A percentile compares a stretch with the other conserved stretches of the same genome.
phyloP scores from a whole-genome alignment of 2,797 vertebrate genomes.

The Schizothorax lantsangensis region DNA sequence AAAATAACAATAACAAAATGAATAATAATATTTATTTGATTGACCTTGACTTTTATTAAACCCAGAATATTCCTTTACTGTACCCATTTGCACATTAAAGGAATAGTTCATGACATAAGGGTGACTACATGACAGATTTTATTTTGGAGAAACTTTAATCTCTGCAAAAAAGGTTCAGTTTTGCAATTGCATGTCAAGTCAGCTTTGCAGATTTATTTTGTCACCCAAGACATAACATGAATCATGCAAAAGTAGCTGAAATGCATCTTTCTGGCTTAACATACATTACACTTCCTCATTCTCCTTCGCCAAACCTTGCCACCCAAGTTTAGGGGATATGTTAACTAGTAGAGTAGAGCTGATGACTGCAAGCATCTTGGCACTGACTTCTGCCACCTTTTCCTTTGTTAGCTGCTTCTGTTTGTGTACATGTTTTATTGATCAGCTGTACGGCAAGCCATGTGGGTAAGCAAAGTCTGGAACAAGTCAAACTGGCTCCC shows the following conservation, averaged over 20 bases:
- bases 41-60: background rate
- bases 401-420: slow-evolving; percentile 25
- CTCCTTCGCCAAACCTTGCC: background rate
- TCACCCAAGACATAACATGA: background rate
- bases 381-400: slow-evolving; percentile 25
- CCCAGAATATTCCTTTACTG: background rate
- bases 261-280: background rate
- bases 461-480: slow-evolving; percentile 13
- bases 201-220: slow-evolving; percentile 11
- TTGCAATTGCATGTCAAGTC: slow-evolving; percentile 4
- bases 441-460: background rate
- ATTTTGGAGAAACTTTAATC: background rate
- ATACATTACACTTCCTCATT: background rate
- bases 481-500: slow-evolving; percentile 15
- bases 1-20: background rate
- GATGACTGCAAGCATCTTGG: slow-evolving; percentile 13
- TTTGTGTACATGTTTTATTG: slow-evolving; percentile 37
- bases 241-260: background rate
- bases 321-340: slow-evolving; percentile 12
- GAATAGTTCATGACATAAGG: background rate
- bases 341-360: background rate
- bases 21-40: background rate
- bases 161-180: background rate
- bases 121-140: background rate
- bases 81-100: slow-evolving; percentile 3